These are phyloP conservation scores for Ischnus inquisitorius DNA, from an alignment of 2,888 invertebrate genomes.

Conservation along the genomic window DNA sequence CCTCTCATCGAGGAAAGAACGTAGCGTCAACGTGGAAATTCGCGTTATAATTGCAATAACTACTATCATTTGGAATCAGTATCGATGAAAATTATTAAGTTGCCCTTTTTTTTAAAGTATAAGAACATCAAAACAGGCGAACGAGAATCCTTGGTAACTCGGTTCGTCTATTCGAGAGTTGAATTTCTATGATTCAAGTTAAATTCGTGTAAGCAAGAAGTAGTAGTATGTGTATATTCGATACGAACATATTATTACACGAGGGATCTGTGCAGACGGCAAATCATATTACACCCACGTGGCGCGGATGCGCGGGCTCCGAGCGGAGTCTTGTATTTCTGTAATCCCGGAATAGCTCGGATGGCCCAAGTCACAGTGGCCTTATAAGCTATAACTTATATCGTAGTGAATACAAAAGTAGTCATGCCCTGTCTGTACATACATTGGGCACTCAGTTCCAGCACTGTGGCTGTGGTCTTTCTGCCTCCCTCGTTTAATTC, in stretches of 20 bases:
- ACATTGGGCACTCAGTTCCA: conserved; percentile 8
- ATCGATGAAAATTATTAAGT: no score
- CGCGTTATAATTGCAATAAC: neutral
- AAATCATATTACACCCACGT: conserved; percentile 60
- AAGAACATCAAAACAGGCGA: no score
- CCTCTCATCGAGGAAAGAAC: conserved; percentile 29
- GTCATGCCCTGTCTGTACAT: neutral
- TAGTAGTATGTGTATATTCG: neutral
- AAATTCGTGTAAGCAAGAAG: no score
- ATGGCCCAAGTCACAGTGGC: neutral
- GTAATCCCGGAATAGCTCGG: conserved; percentile 45
- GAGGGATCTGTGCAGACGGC: conserved; percentile 28
- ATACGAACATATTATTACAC: neutral
- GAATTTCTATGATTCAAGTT: no score
- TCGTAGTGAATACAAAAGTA: neutral
- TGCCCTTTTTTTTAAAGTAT: no score
- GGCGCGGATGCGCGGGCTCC: conserved; percentile 26
- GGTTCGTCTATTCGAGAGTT: no score
- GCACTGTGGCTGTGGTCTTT: neutral
- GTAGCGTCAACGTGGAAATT: conserved; percentile 40
- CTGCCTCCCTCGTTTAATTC: neutral
- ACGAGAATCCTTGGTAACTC: no score
- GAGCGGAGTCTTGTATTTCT: conserved; percentile 10
- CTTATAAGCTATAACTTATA: neutral
- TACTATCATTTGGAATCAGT: no score